Evolutionary conservation across 2,888 invertebrate species (phyloP).

Genomic region (Alsophila aescularia): DNA sequence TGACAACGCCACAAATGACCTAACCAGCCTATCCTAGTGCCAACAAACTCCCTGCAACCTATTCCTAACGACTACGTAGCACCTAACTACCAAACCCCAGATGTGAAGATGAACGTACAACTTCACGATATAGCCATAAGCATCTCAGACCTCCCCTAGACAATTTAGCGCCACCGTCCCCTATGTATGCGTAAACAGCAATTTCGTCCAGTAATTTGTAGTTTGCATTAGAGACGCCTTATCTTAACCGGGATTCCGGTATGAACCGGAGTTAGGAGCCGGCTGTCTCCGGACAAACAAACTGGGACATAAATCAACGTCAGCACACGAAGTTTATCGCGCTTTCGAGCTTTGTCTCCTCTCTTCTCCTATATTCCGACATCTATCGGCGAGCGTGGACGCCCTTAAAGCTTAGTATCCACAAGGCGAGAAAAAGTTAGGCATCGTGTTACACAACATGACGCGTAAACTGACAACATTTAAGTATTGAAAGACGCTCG

Average conservation of each 20-base stretch:
- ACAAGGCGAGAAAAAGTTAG: too few relatives aligned
- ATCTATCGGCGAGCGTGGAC: slow-evolving; percentile 42
- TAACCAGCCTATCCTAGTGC: too few relatives aligned
- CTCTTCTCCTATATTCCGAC: neutral
- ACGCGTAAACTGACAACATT: too few relatives aligned
- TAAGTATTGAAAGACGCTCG: too few relatives aligned
- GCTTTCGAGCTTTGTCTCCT: slow-evolving; percentile 58
- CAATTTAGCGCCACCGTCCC: slow-evolving; percentile 43
- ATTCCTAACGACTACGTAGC: neutral
- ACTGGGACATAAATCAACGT: slow-evolving; percentile 82
- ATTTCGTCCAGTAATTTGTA: slow-evolving; percentile 72
- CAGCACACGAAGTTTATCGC: slow-evolving; percentile 76
- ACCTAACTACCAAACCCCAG: neutral
- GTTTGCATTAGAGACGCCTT: slow-evolving; percentile 69
- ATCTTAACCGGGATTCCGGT: slow-evolving; percentile 69
- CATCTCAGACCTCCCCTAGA: slow-evolving; percentile 36
- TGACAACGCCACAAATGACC: too few relatives aligned
- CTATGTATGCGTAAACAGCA: slow-evolving; percentile 60
- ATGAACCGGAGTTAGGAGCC: slow-evolving; percentile 63
- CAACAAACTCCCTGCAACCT: too few relatives aligned
- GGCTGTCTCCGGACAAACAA: slow-evolving; percentile 76
- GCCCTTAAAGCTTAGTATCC: too few relatives aligned
- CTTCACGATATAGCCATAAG: slow-evolving; percentile 8
- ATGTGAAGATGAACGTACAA: neutral
- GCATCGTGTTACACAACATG: too few relatives aligned